These are phyloP conservation scores for Sarcophaga caerulescens DNA, from an alignment of 2,888 invertebrate genomes.

Conservation along the genomic window DNA sequence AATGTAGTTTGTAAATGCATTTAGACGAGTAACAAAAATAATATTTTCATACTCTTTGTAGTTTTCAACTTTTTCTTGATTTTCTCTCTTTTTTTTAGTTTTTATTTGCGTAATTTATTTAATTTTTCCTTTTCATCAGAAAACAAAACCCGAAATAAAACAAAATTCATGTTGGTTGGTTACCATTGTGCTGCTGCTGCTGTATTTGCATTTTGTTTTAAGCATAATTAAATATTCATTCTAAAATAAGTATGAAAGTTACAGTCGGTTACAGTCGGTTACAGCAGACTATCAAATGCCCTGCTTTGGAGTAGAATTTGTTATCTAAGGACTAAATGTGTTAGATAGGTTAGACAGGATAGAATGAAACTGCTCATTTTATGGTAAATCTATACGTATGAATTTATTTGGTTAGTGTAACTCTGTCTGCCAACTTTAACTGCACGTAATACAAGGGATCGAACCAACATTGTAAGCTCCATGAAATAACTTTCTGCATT, in stretches of 20 bases:
- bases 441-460: too few relatives aligned
- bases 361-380: too few relatives aligned
- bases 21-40: background rate
- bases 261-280: too few relatives aligned
- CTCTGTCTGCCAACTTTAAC: too few relatives aligned
- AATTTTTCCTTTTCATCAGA: background rate
- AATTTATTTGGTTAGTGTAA: too few relatives aligned
- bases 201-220: background rate
- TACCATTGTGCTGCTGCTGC: background rate
- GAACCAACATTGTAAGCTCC: too few relatives aligned
- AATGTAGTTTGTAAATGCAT: slow-evolving; percentile 16
- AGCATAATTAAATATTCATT: slow-evolving; percentile 34
- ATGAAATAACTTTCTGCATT: too few relatives aligned
- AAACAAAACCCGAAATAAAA: background rate
- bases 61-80: background rate
- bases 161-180: background rate
- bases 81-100: background rate
- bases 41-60: background rate
- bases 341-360: too few relatives aligned
- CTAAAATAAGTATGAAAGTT: background rate
- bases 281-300: too few relatives aligned
- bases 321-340: too few relatives aligned
- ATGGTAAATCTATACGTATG: too few relatives aligned
- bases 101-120: slow-evolving; percentile 6
- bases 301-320: too few relatives aligned